Conservation (phyloP, 2,888 invertebrate species). For the Synergus laeviventris region DNA sequence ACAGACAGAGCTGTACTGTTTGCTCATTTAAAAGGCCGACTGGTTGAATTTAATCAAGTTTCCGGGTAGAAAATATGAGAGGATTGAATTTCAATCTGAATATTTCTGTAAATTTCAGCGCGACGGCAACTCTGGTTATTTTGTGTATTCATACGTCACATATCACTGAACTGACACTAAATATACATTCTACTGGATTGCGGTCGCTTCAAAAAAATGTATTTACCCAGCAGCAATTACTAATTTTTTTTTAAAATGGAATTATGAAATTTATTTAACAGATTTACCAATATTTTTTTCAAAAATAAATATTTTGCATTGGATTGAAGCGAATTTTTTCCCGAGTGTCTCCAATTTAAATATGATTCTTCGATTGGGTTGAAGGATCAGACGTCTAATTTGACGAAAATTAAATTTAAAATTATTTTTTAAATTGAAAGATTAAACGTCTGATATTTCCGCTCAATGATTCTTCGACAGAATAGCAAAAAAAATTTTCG, state of each 20-base stretch:
- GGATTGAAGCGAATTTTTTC: not conserved
- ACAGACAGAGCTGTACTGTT: slow-evolving; percentile 44
- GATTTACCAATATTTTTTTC: not conserved
- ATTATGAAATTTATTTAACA: not conserved
- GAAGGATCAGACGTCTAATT: too few species aligned
- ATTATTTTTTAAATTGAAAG: too few species aligned
- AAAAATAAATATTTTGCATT: not conserved
- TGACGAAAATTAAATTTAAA: too few species aligned
- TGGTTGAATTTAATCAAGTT: slow-evolving; percentile 58
- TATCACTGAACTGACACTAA: slow-evolving; percentile 46
- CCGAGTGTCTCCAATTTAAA: not conserved
- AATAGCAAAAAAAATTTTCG: too few species aligned
- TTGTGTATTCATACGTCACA: slow-evolving; percentile 61
- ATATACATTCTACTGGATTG: slow-evolving; percentile 42
- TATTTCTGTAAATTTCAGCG: slow-evolving; percentile 49
- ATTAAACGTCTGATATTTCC: too few species aligned
- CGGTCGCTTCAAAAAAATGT: slow-evolving; percentile 13
- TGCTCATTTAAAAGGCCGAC: slow-evolving; percentile 54
- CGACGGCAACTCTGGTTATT: slow-evolving; percentile 49
- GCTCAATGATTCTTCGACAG: too few species aligned
- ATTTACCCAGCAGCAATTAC: not conserved
- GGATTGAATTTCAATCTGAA: slow-evolving; percentile 59
- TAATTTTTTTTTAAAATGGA: not conserved
- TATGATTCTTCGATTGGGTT: too few species aligned
- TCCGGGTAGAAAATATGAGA: slow-evolving; percentile 57